These are phyloP conservation scores for Siderastrea radians DNA, from an alignment of 92 coral and sea anemone species.

Conservation along the genomic window DNA sequence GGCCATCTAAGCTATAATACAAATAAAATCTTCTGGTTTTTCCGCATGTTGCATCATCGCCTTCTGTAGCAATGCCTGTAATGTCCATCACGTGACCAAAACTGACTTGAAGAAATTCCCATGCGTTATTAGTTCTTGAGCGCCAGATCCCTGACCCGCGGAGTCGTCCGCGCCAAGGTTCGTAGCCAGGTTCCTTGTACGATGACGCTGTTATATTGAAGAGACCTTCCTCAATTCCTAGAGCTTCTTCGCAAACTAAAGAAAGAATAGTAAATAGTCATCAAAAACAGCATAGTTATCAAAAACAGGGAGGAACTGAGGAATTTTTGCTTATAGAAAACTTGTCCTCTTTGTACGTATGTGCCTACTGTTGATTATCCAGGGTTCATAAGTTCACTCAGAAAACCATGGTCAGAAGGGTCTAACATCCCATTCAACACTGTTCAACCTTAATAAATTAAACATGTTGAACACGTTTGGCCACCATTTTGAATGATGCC, in stretches of 20 bases:
- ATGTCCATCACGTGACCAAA: conserved; percentile 25
- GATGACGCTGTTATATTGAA: conserved; percentile 52
- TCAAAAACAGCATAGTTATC: too few species aligned
- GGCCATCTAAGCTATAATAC: conserved; percentile 3
- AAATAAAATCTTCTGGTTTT: conserved; percentile 2
- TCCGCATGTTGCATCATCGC: conserved; percentile 12
- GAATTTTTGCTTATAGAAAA: too few species aligned
- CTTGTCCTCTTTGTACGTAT: too few species aligned
- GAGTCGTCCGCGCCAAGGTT: conserved; percentile 58
- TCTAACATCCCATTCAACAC: too few species aligned
- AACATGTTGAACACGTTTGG: too few species aligned
- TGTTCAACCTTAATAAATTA: too few species aligned
- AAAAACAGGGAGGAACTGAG: too few species aligned
- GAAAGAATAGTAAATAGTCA: background rate
- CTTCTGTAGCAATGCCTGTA: conserved; percentile 32
- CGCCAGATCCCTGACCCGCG: conserved; percentile 26
- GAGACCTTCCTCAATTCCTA: conserved; percentile 62
- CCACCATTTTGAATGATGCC: too few species aligned
- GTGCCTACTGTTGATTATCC: too few species aligned
- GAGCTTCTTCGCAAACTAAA: conserved; percentile 59
- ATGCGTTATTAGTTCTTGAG: background rate
- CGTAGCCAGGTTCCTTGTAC: conserved; percentile 34
- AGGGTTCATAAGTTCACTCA: too few species aligned
- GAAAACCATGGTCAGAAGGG: too few species aligned
- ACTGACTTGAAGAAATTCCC: conserved; percentile 29